Base-by-base conservation (phyloP, 2,888 invertebrate genomes). In the Bedellia somnulentella region DNA sequence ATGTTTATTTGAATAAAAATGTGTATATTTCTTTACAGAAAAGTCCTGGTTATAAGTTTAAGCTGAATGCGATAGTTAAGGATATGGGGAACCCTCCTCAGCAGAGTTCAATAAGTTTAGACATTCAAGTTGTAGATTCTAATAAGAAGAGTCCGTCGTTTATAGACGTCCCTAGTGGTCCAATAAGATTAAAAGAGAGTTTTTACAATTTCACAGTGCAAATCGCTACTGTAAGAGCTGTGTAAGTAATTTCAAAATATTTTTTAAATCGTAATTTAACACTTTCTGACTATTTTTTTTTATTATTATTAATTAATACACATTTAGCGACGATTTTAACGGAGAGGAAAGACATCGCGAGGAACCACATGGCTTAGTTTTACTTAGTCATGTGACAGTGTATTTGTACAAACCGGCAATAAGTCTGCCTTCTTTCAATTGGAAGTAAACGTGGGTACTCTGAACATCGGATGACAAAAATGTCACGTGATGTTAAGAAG, bases 121-220 rank as follows among this genome's bases (percentile, higher is more conserved):
- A 87, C 42, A 89, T 96, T 40, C 82, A 83, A 39, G 89, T 95
- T 15, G 89, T 93, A 4, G 89, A 88, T 49, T 89, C 89, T n/a
- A 87, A 86, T 57, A 90, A 87, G 71, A 91, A 89, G 60, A 86
- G 86, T 39, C 93, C 90, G 18, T 79, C 81, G 27, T 90, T 93
- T 49, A 79, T 80, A 30, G 71, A 77, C 39, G 76, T 78, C 37
- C 80, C 81, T n/a, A 49, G 63, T 34, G 73, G 79, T 32, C 80
- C 83, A 37, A 84, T 86, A 36, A 76, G 76, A 42, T 75, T 92
- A 31, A 79, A 80, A 47, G 92, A 93, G 64, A 86, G 87, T 60
- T 85, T 83, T 43, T 80, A 75, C 17, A 83, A 90, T 57, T 90
- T 84, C 52, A 81, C 81, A 29, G 70, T 73, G 25, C 81, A 83